Evolutionary conservation across 1,140 invertebrate genomes (phyloP), one percentile per base, ranked within the genome.

Genomic region (Neodiprion pinetum): DNA sequence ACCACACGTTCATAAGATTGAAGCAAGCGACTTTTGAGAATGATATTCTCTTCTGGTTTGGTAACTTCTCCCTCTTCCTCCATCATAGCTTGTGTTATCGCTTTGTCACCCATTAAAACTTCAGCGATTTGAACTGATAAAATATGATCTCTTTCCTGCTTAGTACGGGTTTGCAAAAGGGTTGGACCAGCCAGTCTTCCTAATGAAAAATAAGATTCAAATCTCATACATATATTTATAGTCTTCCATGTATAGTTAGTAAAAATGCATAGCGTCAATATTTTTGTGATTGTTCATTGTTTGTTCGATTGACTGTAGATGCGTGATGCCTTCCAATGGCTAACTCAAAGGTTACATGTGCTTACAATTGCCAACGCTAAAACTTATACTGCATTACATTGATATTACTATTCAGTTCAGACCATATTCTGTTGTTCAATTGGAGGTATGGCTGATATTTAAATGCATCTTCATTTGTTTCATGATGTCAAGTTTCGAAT

Each of bases 51-150:
- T 80, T 78, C 73, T 71, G 40, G 23, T 48, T 21, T 23, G 28
- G 48, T 9, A 75, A 12, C 7, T 17, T 69, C 67, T 5, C 9
- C 9, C 70, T 72, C 76, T 11, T 69, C 17, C 68, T 71, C 72
- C 48, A 71, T 77, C 21, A 21, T 21, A 70, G 61, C 69, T 82
- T 87, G 85, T 70, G 82, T 85, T 69, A 84, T 70, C 23, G 76
- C 76, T 73, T 85, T 83, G 72, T 83, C 81, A 65, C 80, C 84
- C 49, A 88, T 83, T 70, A 90, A 76, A 75, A 88, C 78, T 66
- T 87, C 84, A 69, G 85, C 86, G 74, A 90, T 88, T 84, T 82
- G 90, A 77, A 90, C 89, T 73, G 88, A 84, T 74, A 90, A 79
- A n/a, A 89, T 80, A 50, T 83, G 81, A 71, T 87, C 84, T 74